phyloP scores from a whole-genome alignment of 2,888 invertebrate species.

The Clostera curtula region DNA sequence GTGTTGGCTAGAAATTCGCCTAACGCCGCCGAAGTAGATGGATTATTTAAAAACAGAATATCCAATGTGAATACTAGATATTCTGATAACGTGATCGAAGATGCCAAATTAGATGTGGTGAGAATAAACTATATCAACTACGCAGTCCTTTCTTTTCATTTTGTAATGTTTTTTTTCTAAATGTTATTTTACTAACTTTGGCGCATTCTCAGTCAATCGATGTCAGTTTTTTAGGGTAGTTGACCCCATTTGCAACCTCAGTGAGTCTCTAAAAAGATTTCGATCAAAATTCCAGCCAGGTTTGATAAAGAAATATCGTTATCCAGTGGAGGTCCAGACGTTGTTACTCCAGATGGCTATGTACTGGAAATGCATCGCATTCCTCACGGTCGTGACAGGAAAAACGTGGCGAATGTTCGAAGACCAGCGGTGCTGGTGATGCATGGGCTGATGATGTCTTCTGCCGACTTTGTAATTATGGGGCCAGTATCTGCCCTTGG shows the following conservation, averaged over 20 bases:
- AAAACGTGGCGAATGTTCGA: constrained; percentile 22
- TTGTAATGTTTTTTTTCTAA: too few species aligned
- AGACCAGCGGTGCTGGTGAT: constrained; percentile 32
- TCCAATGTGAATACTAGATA: not conserved
- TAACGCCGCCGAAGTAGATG: too few species aligned
- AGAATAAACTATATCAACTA: too few species aligned
- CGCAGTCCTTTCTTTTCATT: too few species aligned
- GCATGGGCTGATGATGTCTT: constrained; percentile 45
- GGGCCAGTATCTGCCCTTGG: constrained; percentile 38
- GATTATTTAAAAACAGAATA: too few species aligned
- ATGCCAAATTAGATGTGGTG: not conserved
- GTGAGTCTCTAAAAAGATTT: too few species aligned
- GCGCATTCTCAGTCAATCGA: too few species aligned
- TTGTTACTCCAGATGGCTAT: constrained; percentile 40
- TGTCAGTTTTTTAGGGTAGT: too few species aligned
- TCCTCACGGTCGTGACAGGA: constrained; percentile 32
- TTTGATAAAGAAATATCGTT: constrained; percentile 39
- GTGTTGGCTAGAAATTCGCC: too few species aligned
- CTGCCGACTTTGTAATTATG: constrained; percentile 39
- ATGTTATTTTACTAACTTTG: too few species aligned
- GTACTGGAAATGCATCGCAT: constrained; percentile 42
- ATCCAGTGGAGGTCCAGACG: constrained; percentile 39
- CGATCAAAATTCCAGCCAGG: constrained; percentile 41
- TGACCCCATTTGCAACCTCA: too few species aligned
- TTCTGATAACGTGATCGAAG: not conserved